Evolutionary conservation across 2,888 invertebrate species (phyloP), one percentile per base, ranked within the genome.

Genomic region (Drosophila recens): DNA sequence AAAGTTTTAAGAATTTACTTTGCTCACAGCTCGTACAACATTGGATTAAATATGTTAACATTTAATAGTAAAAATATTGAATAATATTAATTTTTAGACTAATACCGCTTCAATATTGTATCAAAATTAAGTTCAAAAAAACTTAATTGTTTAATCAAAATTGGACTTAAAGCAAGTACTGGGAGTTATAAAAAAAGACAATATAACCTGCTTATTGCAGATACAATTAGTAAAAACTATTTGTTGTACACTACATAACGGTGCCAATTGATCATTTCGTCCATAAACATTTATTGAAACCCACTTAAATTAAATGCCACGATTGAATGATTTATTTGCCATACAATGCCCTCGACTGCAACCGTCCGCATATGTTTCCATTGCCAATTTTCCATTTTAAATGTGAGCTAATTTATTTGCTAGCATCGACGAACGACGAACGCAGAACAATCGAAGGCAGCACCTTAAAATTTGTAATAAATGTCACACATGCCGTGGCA

Each of bases 391-490:
- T 62, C 84, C 70, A 74, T 77, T 84, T 79, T 68, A 83, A 84
- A 80, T 80, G 87, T 62, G 52, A 59, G 83, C 87, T 87, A 84
- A 84, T 84, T 84, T 84, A 84, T 89, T 84, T 75, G 84, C 79
- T 42, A 58, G 51, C 68, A 67, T 36, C 61, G 68, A 27, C 33
- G 48, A 59, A 48, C 64, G 20, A 15, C 42, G 11, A 59, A 52
- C 43, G 17, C n/a, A 9, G 43, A 40, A 34, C 43, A 66, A 68
- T 38, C 67, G 65, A 72, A 71, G 65, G 30, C 79, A 69, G 64
- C 85, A 87, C 87, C 88, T 82, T 87, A 57, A 76, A 79, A 85
- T 69, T 70, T 82, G 82, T 83, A 85, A 87, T 83, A 83, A 83
- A 83, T 83, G 88, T 87, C 88, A 79, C 75, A 82, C 80, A 77